phyloP scores from a whole-genome alignment of 2,888 invertebrate genomes.

The Megastigmus dorsalis region DNA sequence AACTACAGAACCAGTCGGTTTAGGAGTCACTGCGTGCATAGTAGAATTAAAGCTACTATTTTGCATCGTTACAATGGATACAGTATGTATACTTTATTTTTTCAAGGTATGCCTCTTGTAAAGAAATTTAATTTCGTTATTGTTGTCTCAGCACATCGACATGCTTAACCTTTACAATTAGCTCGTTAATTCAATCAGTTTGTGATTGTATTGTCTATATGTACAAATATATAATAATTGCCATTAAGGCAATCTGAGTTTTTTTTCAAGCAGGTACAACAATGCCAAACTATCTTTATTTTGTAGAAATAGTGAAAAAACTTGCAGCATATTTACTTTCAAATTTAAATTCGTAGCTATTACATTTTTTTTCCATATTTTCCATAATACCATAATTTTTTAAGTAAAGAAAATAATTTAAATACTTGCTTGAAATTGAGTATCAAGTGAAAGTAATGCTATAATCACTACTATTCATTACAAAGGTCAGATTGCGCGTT shows the following conservation, averaged over 20 bases:
- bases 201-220: conserved; percentile 70
- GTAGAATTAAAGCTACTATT: conserved; percentile 64
- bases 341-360: conserved; percentile 1
- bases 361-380: conserved; percentile 3
- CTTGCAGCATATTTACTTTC: conserved; percentile 21
- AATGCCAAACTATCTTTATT: conserved; percentile 46
- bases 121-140: conserved; percentile 59
- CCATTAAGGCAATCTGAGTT: conserved; percentile 73
- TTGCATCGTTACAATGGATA: conserved; percentile 66
- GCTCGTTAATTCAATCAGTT: conserved; percentile 54
- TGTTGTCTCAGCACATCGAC: conserved; percentile 64
- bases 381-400: conserved; percentile 33
- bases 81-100: conserved; percentile 61
- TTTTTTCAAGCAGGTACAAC: conserved; percentile 70
- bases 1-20: conserved; percentile 67
- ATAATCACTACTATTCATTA: conserved; percentile 44
- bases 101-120: conserved; percentile 60
- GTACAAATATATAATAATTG: conserved; percentile 68
- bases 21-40: conserved; percentile 65
- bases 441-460: conserved; percentile 46
- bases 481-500: conserved; percentile 51
- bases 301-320: conserved; percentile 46
- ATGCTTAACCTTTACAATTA: conserved; percentile 58
- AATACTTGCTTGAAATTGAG: conserved; percentile 54
- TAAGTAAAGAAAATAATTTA: conserved; percentile 36